Evolutionary conservation across 2,888 invertebrate genomes (phyloP).

Genomic region (Cerastis leucographa): DNA sequence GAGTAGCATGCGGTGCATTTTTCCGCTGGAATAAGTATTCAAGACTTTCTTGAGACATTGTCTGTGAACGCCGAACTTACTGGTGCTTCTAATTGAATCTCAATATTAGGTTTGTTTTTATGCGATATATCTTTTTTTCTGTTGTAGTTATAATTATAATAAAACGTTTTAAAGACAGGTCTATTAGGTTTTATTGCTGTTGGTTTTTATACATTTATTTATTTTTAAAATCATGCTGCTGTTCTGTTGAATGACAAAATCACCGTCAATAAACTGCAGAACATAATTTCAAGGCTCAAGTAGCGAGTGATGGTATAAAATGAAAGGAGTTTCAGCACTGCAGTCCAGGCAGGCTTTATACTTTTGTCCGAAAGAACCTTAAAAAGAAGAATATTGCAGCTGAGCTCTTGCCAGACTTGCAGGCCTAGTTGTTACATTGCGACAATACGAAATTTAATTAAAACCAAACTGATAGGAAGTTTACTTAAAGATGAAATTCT

Average conservation of each 20-base stretch:
- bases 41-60: constrained; percentile 45
- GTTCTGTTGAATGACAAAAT: background rate
- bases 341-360: background rate
- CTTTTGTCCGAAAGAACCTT: background rate
- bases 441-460: background rate
- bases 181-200: background rate
- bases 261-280: background rate
- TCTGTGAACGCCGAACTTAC: constrained; percentile 16
- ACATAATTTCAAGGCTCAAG: background rate
- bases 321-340: background rate
- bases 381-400: background rate
- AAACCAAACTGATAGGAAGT: background rate
- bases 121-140: background rate
- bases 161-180: background rate
- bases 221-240: background rate
- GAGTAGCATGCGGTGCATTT: constrained; percentile 38
- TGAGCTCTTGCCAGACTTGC: background rate
- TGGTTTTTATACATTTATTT: background rate
- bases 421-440: background rate
- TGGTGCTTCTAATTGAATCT: constrained; percentile 25
- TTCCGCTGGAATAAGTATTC: constrained; percentile 25
- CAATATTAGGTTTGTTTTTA: background rate
- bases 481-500: background rate
- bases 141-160: background rate
- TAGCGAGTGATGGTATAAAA: background rate